A percentile compares a stretch with the other conserved stretches of the same genome.
These are phyloP conservation scores for Hyppa rectilinea DNA, from an alignment of 2,888 invertebrate species.

Conservation along the genomic window DNA sequence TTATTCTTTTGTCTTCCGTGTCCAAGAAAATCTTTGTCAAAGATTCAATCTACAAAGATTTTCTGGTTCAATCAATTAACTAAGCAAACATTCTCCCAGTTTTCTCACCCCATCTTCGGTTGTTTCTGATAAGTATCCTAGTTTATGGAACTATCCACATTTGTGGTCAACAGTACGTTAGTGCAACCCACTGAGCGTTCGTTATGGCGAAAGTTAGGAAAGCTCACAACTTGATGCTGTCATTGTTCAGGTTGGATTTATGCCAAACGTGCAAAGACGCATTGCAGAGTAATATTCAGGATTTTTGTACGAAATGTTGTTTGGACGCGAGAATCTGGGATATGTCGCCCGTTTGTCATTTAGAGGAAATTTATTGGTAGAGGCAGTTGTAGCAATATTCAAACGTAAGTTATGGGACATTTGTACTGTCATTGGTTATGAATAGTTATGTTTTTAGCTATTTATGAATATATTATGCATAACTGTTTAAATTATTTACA, in stretches of 20 bases:
- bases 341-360: constrained; percentile 41
- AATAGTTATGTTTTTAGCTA: constrained; percentile 4
- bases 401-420: constrained; percentile 3
- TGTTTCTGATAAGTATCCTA: constrained; percentile 50
- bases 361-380: constrained; percentile 40
- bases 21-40: too few relatives aligned
- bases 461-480: constrained; percentile 17
- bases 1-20: constrained; percentile 1
- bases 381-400: not conserved
- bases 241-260: constrained; percentile 81
- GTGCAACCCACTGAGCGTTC: constrained; percentile 60
- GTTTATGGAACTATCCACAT: constrained; percentile 57
- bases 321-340: constrained; percentile 38
- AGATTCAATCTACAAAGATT: not conserved
- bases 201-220: constrained; percentile 76
- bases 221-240: constrained; percentile 79
- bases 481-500: not conserved
- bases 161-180: constrained; percentile 64
- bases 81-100: constrained; percentile 4
- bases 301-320: constrained; percentile 55
- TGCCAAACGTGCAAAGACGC: constrained; percentile 83
- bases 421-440: constrained; percentile 1
- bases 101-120: constrained; percentile 27
- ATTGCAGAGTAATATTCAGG: constrained; percentile 76
- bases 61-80: constrained; percentile 34